These are phyloP conservation scores for Mellivora capensis DNA, from an alignment of 2,113 vertebrate species.

Conservation along the genomic window DNA sequence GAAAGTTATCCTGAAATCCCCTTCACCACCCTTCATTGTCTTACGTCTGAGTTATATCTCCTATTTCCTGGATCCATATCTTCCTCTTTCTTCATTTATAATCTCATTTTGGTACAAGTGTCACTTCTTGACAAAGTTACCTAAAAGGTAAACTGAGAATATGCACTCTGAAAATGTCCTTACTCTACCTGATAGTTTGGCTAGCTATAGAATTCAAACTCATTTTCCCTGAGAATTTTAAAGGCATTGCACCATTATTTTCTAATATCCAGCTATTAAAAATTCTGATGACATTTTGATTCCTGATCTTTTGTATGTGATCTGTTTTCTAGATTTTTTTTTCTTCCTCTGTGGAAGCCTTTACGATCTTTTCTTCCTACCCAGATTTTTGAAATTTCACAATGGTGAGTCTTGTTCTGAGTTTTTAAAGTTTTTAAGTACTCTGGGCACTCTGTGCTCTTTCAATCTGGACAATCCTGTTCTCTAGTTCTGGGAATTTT, in stretches of 20 bases:
- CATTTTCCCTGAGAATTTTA: background rate
- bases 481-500: background rate
- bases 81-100: background rate
- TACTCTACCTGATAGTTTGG: background rate
- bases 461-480: background rate
- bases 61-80: background rate
- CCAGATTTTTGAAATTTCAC: background rate
- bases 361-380: background rate
- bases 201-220: background rate
- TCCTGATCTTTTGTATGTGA: background rate
- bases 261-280: background rate
- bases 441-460: background rate
- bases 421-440: background rate
- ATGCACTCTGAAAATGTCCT: background rate
- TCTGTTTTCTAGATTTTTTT: background rate
- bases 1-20: background rate
- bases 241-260: background rate
- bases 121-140: background rate
- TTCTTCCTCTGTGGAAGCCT: background rate
- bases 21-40: too few relatives aligned
- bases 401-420: background rate
- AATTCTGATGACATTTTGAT: background rate
- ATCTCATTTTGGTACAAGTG: background rate
- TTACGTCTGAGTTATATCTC: background rate
- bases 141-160: background rate